Evolutionary conservation across 2,113 vertebrate genomes (phyloP).

Genomic region (Probosciger aterrimus): DNA sequence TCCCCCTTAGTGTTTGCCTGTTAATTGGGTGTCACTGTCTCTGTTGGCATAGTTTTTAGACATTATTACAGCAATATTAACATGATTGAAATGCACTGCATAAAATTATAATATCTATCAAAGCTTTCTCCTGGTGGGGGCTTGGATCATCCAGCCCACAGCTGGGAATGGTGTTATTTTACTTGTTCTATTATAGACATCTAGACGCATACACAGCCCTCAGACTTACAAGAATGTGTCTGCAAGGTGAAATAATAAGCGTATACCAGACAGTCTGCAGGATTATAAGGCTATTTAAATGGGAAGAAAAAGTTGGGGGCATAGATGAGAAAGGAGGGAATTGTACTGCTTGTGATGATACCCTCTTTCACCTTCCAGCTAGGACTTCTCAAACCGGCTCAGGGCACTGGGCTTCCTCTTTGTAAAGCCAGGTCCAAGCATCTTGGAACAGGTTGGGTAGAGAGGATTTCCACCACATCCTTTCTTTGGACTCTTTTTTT

Average conservation of each 20-base stretch:
- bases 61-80: background rate
- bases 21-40: slow-evolving; percentile 24
- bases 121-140: background rate
- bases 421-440: background rate
- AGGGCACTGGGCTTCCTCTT: background rate
- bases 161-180: slow-evolving; percentile 43
- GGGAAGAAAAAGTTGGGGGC: background rate
- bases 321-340: background rate
- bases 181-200: slow-evolving; percentile 24
- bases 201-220: slow-evolving; percentile 6
- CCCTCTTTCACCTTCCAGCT: background rate
- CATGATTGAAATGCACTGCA: background rate
- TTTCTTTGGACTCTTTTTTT: background rate
- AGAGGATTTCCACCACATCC: background rate
- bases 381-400: background rate
- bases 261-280: background rate
- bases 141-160: slow-evolving; percentile 23
- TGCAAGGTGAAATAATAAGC: slow-evolving; percentile 37
- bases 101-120: background rate
- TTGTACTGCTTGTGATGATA: background rate
- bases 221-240: slow-evolving; percentile 39
- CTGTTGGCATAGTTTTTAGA: background rate
- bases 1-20: slow-evolving; percentile 23
- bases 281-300: slow-evolving; percentile 31
- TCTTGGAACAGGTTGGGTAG: background rate